Base-by-base conservation (phyloP, 2,888 invertebrate species). In the Beris morrisii region DNA sequence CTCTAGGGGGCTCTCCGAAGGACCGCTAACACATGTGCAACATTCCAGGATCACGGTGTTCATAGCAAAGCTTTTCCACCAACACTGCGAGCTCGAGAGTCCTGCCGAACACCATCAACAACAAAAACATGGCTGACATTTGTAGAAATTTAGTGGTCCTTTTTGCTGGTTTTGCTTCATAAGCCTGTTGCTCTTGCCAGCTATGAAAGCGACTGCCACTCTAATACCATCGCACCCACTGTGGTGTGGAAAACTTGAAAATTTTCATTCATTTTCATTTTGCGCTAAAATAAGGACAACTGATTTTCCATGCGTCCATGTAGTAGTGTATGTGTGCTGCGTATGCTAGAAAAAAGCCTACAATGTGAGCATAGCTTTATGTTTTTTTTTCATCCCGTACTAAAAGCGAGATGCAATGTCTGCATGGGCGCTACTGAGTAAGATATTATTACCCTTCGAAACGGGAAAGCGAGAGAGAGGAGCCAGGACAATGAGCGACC, bases 101-200 rank as follows among this genome's bases (percentile, higher is more conserved):
- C 38, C 38, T 38, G 9, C 2, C 38, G 7, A 38, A 38, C 4
- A 38, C 38, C 38, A 38, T 38, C 38, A 38, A 38, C 38, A 9
- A 50, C 22, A 52, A 61, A 61, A 61, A 61, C 50, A 61, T 61
- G 61, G 61, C 61, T 50, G 61, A 61, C 61, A 52, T 50, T 56
- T 43, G 32, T 15, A 38, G 5, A 43, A 13, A 43, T 56, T 56
- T 56, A 43, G 13, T 38, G 38, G 55, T 52, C 61, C 46, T 38
- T 52, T 28, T 38, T 12, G 52, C 13, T 52, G 22, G 52, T 48
- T 50, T 22, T 57, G 46, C 15, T 57, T 59, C 38, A 52, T 61
- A 52, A 50, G 61, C 61, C 61, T 61, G 61, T 61, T 61, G 61
- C 61, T 52, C 11, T 31, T 31, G 31, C 53, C 5, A 54, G 54